Evolutionary conservation across 2,888 invertebrate species (phyloP), one percentile per base, ranked within the genome.

Genomic region (Macrophya annulata): DNA sequence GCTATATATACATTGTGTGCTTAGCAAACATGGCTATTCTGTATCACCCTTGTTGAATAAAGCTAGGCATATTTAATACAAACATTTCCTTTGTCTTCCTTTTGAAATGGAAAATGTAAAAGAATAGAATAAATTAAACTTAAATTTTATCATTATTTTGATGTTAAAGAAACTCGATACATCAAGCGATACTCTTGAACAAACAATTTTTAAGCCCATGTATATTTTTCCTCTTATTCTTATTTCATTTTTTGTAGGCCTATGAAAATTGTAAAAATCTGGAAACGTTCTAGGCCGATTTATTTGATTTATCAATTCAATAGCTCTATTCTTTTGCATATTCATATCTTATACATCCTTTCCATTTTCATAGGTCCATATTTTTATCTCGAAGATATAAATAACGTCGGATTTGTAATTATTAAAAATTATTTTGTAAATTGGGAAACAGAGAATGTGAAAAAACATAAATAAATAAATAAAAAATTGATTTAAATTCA

Each of bases 11-110:
- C 88, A 89, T 91, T 90, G 91, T 91, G 90, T 91, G 91, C 91
- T 92, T 92, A 90, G 89, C 90, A 89, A 90, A 90, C 90, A 91
- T 90, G 88, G 91, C 90, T 91, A 91, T 89, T 91, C 90, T 93
- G 93, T 93, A 92, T 92, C 90, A 92, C 92, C 92, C 90, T 91
- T 92, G 92, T 90, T 93, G 90, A 93, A 92, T 92, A 93, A 93
- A 93, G 90, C 89, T 93, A 93, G 93, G 93, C 92, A 92, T 93
- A 92, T 93, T 93, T 93, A 93, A 91, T 92, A 43, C 43, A 74
- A 79, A 79, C 79, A 59, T 79, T 37, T 59, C 79, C 37, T 79
- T 79, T 76, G 31, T 79, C 55, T 59, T 59, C 79, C 59, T 79
- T 79, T 79, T 55, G n/a, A 48, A 15, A 31, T 25, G 21, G 83